phyloP scores from a whole-genome alignment of 2,113 vertebrate species.

The Nanorana parkeri region DNA sequence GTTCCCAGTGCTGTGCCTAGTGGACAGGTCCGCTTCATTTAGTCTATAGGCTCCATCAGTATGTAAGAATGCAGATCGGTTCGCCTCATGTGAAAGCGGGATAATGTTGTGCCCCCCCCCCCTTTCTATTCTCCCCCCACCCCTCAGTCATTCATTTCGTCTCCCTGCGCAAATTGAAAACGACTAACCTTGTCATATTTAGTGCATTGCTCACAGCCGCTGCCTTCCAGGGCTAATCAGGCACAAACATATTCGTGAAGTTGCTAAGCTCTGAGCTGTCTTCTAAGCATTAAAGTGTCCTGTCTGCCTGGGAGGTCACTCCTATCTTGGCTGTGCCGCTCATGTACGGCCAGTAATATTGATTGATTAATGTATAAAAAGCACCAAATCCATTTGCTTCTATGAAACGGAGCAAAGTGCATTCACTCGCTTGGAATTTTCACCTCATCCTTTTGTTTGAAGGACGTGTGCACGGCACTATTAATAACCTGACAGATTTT shows the following conservation, averaged over 20 bases:
- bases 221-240: constrained; percentile 88
- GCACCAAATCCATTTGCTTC: constrained; percentile 99
- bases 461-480: constrained; percentile 72
- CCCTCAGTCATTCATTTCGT: constrained; percentile 59
- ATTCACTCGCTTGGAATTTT: constrained; percentile 89
- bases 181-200: constrained; percentile 82
- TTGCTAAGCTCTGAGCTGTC: constrained; percentile 92
- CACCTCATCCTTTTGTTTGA: constrained; percentile 96
- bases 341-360: constrained; percentile 99
- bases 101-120: not conserved
- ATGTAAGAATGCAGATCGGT: constrained; percentile 7
- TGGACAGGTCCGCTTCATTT: not conserved
- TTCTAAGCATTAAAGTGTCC: constrained; percentile 96
- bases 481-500: constrained; percentile 26
- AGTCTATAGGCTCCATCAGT: not conserved
- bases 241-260: constrained; percentile 88
- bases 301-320: constrained; percentile 98
- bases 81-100: not conserved
- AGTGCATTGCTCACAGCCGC: constrained; percentile 78
- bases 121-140: constrained; percentile 45
- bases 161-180: constrained; percentile 76
- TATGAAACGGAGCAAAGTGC: constrained; percentile 93
- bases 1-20: not conserved
- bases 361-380: constrained; percentile 99
- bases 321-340: constrained; percentile 96